Conservation (phyloP, 2,888 invertebrate species). For the Eupithecia insigniata region DNA sequence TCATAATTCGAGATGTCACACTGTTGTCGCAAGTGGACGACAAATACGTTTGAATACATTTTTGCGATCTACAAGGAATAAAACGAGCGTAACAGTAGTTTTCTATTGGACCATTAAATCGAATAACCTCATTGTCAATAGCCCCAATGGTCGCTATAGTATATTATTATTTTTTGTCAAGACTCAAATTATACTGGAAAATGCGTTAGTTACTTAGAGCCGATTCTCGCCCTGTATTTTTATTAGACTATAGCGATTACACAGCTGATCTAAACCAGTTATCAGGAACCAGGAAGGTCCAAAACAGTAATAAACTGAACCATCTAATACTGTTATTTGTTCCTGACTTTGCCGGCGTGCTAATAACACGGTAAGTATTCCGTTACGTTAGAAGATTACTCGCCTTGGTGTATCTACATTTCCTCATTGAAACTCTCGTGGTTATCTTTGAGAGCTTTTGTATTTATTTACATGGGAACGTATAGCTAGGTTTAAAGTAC, state of each 20-base stretch:
- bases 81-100: too few relatives aligned
- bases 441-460: not conserved
- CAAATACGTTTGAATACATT: too few relatives aligned
- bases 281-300: constrained; percentile 3
- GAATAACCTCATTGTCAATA: too few relatives aligned
- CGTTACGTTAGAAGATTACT: constrained; percentile 6
- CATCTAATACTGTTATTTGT: constrained; percentile 28
- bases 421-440: not conserved
- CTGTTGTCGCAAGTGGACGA: too few relatives aligned
- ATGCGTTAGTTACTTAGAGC: not conserved
- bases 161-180: too few relatives aligned
- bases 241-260: not conserved
- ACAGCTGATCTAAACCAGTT: not conserved
- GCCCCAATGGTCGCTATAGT: too few relatives aligned
- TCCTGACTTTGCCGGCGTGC: constrained; percentile 20
- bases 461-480: too few relatives aligned
- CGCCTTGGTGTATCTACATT: not conserved
- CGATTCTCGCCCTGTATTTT: not conserved
- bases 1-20: too few relatives aligned
- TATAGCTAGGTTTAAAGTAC: too few relatives aligned
- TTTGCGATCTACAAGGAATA: too few relatives aligned
- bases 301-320: constrained; percentile 16
- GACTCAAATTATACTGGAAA: not conserved
- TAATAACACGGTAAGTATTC: constrained; percentile 20
- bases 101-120: too few relatives aligned